Evolutionary conservation across 1,140 invertebrate genomes (phyloP), one percentile per base, ranked within the genome.

Genomic region (Pseudomyrmex concolor): DNA sequence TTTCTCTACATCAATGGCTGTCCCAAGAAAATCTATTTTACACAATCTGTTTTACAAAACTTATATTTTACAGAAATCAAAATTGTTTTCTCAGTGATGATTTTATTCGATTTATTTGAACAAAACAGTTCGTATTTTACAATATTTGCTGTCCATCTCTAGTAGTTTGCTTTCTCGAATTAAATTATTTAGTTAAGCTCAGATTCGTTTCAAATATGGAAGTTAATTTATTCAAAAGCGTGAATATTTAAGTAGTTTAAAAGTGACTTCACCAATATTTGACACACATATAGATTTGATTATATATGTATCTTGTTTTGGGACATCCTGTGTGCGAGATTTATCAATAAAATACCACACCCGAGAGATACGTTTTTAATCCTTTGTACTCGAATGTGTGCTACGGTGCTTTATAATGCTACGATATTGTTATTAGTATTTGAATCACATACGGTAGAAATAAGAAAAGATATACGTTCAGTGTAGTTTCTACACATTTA

Each of bases 381-480:
- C 5, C 57, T 78, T 70, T 71, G 22, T 80, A 80, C 45, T 48
- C 45, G n/a, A 78, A 71, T 50, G n/a, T 19, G 17, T 51, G 50
- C 3, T 43, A 13, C 54, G 57, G 34, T 48, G 25, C 34, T 25
- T 68, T 64, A n/a, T 43, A 43, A 34, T 25, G 12, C 15, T 64
- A 17, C 9, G n/a, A 63, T 43, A 34, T 43, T 15, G 25, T 15
- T 25, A 12, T 43, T 9, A 1, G 43, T 51, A 76, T 22, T 51
- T 15, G 5, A 25, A 25, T 67, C 1, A 54, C 13, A 1, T 22
- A 55, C 19, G 13, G 0, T 55, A 54, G 25, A 68, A 55, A n/a
- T 67, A 55, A 68, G n/a, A n/a, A n/a, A n/a, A n/a, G 67, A 8
- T n/a, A n/a, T n/a, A 76, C 43, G 22, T 68, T 45, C 45, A 45